Percentiles rank a stretch among this genome's conserved stretches.
phyloP scores from a whole-genome alignment of 1,140 invertebrate species.

The Bombus sylvicola region DNA sequence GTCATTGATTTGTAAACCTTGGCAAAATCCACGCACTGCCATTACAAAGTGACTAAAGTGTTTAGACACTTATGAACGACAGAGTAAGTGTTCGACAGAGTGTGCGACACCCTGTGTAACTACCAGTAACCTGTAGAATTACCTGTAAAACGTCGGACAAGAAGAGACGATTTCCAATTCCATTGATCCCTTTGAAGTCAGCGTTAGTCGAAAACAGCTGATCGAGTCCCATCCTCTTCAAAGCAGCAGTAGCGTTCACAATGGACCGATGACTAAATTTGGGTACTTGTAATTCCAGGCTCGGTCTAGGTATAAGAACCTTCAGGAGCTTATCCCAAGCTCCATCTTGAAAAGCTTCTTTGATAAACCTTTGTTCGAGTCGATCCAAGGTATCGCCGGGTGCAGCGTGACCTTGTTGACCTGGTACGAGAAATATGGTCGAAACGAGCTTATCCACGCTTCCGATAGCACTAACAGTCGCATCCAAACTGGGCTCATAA shows the following conservation, averaged over 20 bases:
- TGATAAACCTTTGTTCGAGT: slow-evolving; percentile 87
- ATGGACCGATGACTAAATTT: slow-evolving; percentile 91
- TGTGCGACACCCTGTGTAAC: too few species aligned
- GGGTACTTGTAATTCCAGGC: slow-evolving; percentile 91
- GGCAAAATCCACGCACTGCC: too few species aligned
- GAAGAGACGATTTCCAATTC: slow-evolving; percentile 88
- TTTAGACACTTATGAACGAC: too few species aligned
- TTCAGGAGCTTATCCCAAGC: slow-evolving; percentile 89
- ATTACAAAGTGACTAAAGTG: too few species aligned
- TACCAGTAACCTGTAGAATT: neutral
- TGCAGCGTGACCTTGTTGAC: slow-evolving; percentile 88
- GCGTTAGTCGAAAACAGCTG: slow-evolving; percentile 90
- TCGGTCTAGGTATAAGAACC: slow-evolving; percentile 87
- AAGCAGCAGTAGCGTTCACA: slow-evolving; percentile 89
- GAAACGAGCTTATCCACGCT: slow-evolving; percentile 88
- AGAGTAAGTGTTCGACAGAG: too few species aligned
- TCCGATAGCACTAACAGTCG: slow-evolving; percentile 90
- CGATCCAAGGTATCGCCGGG: slow-evolving; percentile 89
- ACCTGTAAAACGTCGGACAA: slow-evolving; percentile 91
- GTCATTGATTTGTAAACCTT: too few species aligned
- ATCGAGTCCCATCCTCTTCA: slow-evolving; percentile 90
- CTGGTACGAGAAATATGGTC: slow-evolving; percentile 91
- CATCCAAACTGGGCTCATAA: slow-evolving; percentile 91
- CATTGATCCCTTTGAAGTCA: slow-evolving; percentile 91
- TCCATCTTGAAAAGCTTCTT: slow-evolving; percentile 86